phyloP scores from a whole-genome alignment of 2,888 invertebrate genomes.

The Eupithecia pulchellata region DNA sequence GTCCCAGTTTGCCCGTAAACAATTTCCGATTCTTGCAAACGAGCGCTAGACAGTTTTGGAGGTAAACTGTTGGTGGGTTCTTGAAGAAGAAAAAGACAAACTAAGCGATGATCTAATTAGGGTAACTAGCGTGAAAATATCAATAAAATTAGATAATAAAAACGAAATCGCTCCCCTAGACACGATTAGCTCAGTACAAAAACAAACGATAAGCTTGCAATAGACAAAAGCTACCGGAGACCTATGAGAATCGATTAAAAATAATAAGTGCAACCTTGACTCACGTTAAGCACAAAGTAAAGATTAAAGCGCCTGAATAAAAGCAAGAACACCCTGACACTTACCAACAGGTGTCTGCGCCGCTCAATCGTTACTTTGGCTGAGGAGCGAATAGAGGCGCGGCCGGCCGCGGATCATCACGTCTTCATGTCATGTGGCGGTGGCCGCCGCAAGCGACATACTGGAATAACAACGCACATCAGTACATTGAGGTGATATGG shows the following conservation, averaged over 20 bases:
- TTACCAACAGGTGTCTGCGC: slow-evolving; percentile 84
- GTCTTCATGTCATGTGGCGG: slow-evolving; percentile 78
- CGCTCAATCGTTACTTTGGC: slow-evolving; percentile 84
- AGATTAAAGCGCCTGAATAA: slow-evolving; percentile 81
- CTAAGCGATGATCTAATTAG: slow-evolving; percentile 48
- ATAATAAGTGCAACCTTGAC: slow-evolving; percentile 64
- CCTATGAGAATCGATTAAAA: slow-evolving; percentile 48
- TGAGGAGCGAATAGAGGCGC: slow-evolving; percentile 71
- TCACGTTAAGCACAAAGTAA: slow-evolving; percentile 83
- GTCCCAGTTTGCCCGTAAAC: slow-evolving; percentile 65
- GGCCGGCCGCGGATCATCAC: slow-evolving; percentile 83
- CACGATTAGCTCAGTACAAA: slow-evolving; percentile 45
- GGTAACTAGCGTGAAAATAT: slow-evolving; percentile 43
- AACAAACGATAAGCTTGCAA: slow-evolving; percentile 49
- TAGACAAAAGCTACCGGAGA: slow-evolving; percentile 57
- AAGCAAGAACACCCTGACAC: slow-evolving; percentile 84
- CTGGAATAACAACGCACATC: slow-evolving; percentile 83
- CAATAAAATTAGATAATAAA: slow-evolving; percentile 36
- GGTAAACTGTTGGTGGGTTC: slow-evolving; percentile 89
- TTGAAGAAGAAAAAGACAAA: slow-evolving; percentile 70
- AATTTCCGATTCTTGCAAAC: slow-evolving; percentile 81
- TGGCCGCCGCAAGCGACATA: slow-evolving; percentile 72
- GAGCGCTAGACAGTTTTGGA: slow-evolving; percentile 86
- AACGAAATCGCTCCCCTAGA: slow-evolving; percentile 38
- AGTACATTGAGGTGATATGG: slow-evolving; percentile 77